Percentiles rank a stretch among this genome's conserved stretches.
Evolutionary conservation across 2,797 vertebrate species (phyloP).

Genomic region (Sebastes kiyomatsui): DNA sequence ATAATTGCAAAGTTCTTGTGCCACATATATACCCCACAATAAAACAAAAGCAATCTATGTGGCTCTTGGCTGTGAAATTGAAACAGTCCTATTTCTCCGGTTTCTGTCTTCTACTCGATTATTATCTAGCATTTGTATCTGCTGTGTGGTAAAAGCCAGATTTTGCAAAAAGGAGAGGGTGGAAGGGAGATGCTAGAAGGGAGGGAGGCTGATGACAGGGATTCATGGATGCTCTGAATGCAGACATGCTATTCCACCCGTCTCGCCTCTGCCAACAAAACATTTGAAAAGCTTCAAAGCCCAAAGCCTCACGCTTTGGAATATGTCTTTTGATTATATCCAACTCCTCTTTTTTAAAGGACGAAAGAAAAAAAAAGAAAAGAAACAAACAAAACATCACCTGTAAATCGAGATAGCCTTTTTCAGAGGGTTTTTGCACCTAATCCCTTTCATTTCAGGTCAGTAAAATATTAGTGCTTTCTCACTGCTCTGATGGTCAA

Average conservation of each 20-base stretch:
- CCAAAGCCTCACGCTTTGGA: constrained; percentile 66
- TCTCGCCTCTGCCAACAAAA: constrained; percentile 70
- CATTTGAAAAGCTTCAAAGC: constrained; percentile 76
- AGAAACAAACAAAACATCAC: constrained; percentile 76
- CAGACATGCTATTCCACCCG: constrained; percentile 65
- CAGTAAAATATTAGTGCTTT: constrained; percentile 82
- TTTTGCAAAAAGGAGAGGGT: constrained; percentile 41
- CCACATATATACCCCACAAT: constrained; percentile 68
- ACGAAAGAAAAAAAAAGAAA: constrained; percentile 19
- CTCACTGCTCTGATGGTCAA: constrained; percentile 81
- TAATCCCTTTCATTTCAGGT: constrained; percentile 82
- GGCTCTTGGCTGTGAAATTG: constrained; percentile 77
- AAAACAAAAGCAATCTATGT: constrained; percentile 82
- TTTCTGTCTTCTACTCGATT: constrained; percentile 60
- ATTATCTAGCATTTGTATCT: constrained; percentile 72
- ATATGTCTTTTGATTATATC: constrained; percentile 73
- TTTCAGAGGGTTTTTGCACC: constrained; percentile 63
- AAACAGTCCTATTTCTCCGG: constrained; percentile 67
- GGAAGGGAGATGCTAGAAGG: constrained; percentile 28
- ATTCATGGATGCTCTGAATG: constrained; percentile 71
- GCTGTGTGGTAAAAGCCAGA: constrained; percentile 61
- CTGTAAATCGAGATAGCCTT: constrained; percentile 76
- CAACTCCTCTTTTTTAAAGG: constrained; percentile 56
- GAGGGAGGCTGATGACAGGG: constrained; percentile 70
- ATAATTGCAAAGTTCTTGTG: constrained; percentile 81